A percentile compares a stretch with the other conserved stretches of the same genome.
These are phyloP conservation scores for Ibycter americanus DNA, from an alignment of 2,797 vertebrate genomes.

Conservation along the genomic window DNA sequence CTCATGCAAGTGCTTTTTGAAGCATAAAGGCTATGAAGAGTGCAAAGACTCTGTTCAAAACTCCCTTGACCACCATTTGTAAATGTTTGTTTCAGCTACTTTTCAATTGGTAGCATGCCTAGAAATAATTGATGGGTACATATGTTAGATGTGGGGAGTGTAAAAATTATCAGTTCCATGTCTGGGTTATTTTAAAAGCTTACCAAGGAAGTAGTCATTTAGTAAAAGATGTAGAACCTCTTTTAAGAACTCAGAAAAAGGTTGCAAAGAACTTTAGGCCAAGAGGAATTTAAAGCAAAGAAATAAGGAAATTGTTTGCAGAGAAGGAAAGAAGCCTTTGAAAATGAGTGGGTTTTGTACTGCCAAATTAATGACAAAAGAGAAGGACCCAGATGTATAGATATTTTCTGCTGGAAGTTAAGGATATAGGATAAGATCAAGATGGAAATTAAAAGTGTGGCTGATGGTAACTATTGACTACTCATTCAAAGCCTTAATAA, in stretches of 20 bases:
- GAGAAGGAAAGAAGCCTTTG: not conserved
- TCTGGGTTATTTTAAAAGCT: not conserved
- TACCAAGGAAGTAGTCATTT: not conserved
- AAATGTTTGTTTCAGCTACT: not conserved
- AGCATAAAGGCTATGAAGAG: not conserved
- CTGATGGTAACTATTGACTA: not conserved
- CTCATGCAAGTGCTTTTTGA: not conserved
- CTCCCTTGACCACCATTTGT: not conserved
- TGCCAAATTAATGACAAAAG: not conserved
- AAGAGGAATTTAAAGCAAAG: not conserved
- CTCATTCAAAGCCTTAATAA: not conserved
- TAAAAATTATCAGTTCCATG: not conserved
- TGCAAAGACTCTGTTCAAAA: not conserved
- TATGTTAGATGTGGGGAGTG: not conserved
- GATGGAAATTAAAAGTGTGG: slow-evolving; percentile 17
- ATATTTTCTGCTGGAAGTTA: not conserved
- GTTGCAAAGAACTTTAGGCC: not conserved
- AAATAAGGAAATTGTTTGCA: not conserved
- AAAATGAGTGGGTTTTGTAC: not conserved
- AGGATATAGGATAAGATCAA: not conserved
- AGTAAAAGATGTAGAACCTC: not conserved
- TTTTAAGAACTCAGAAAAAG: not conserved
- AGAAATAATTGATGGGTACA: not conserved
- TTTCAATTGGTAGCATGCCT: not conserved
- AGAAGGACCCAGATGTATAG: not conserved